These are phyloP conservation scores for Euura saliciscinereae DNA, from an alignment of 1,140 invertebrate genomes.

Conservation along the genomic window DNA sequence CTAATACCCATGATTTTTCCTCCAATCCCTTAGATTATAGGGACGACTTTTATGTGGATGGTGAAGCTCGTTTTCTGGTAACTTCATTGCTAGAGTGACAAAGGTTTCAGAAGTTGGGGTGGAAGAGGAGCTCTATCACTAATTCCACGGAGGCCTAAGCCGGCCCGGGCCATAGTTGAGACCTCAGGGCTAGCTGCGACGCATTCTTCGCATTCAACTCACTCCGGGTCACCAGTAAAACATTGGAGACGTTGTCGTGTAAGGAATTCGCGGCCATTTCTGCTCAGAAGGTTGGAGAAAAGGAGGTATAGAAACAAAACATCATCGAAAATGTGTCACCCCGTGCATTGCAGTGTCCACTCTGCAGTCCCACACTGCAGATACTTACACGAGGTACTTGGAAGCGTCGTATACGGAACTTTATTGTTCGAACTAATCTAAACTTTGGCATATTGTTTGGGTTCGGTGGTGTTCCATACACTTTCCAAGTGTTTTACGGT, in stretches of 20 bases:
- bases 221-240: too few species aligned
- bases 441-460: neutral
- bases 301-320: too few species aligned
- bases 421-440: conserved; percentile 1
- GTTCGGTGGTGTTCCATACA: neutral
- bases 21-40: neutral
- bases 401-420: neutral
- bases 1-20: too few species aligned
- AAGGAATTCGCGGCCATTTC: too few species aligned
- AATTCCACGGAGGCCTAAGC: neutral
- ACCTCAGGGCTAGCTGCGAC: neutral
- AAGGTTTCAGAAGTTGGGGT: neutral
- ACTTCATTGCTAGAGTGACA: neutral
- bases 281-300: too few species aligned
- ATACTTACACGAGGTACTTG: neutral
- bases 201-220: neutral
- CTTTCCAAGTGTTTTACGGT: conserved; percentile 7
- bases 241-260: too few species aligned
- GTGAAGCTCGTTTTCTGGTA: too few species aligned
- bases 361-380: too few species aligned
- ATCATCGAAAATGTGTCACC: too few species aligned
- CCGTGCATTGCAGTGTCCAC: too few species aligned
- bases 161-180: neutral
- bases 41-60: too few species aligned
- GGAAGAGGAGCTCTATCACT: neutral